Percentiles rank a stretch among this genome's conserved stretches.
Conservation (phyloP, 2,797 vertebrate genomes). For the Clarias pachynema region DNA sequence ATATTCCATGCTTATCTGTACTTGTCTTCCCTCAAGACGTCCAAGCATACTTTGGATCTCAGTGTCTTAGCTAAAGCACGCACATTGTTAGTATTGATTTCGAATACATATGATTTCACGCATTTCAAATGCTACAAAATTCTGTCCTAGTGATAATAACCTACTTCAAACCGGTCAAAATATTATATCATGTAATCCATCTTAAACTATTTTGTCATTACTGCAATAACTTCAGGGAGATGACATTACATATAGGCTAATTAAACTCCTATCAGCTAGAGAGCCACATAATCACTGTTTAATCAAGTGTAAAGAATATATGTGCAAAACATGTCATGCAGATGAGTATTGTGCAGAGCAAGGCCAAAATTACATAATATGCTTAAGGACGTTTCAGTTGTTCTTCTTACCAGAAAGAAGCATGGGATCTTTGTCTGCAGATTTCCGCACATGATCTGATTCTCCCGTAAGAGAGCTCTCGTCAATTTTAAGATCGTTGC, state of each 20-base stretch:
- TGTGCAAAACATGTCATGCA: neutral
- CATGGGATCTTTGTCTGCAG: constrained; percentile 94
- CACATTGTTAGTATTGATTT: neutral
- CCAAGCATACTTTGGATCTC: neutral
- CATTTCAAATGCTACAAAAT: constrained; percentile 1
- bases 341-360: neutral
- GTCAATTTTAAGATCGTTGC: constrained; percentile 96
- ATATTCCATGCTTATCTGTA: constrained; percentile 1
- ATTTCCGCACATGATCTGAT: constrained; percentile 94
- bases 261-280: constrained; percentile 9
- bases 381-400: neutral
- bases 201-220: neutral
- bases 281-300: neutral
- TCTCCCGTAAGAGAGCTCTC: constrained; percentile 97
- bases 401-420: constrained; percentile 87
- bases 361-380: neutral
- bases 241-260: neutral
- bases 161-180: neutral
- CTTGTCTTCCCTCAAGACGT: neutral
- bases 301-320: neutral
- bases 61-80: neutral
- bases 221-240: constrained; percentile 2
- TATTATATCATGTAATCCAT: neutral
- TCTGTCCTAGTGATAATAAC: neutral
- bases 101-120: neutral